Evolutionary conservation across 2,113 vertebrate genomes (phyloP).

Genomic region (Aleadryas rufinucha): DNA sequence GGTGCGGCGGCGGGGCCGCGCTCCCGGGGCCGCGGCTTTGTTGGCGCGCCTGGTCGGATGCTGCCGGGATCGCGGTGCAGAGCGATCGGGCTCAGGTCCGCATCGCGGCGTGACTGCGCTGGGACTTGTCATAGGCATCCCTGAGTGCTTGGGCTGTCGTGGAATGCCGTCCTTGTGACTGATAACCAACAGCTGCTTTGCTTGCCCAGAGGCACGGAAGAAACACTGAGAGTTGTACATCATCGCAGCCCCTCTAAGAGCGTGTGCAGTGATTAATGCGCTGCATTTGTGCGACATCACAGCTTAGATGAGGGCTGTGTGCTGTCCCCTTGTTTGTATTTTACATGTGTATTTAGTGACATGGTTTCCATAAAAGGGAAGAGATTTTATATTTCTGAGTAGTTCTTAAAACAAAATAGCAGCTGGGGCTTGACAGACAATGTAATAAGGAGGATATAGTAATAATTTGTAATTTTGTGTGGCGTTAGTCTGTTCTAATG

Average conservation of each 20-base stretch:
- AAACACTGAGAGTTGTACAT: accelerated
- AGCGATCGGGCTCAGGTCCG: accelerated
- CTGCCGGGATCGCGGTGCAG: accelerated
- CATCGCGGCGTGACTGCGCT: accelerated
- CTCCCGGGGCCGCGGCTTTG: neutral
- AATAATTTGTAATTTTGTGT: accelerated
- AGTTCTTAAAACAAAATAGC: neutral
- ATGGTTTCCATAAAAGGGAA: neutral
- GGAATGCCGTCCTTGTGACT: neutral
- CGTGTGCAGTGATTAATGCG: accelerated
- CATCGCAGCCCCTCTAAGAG: too few relatives aligned
- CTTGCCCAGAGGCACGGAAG: neutral
- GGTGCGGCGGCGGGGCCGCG: neutral
- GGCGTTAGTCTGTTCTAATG: neutral
- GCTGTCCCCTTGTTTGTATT: neutral
- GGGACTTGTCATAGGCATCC: neutral
- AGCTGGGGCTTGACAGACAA: neutral
- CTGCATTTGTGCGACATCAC: accelerated
- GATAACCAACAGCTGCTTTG: neutral
- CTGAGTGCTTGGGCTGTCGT: accelerated
- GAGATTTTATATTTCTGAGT: neutral
- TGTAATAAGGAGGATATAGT: neutral
- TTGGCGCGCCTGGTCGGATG: neutral
- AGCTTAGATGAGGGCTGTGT: too few relatives aligned
- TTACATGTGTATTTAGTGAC: neutral